phyloP scores from a whole-genome alignment of 2,113 vertebrate species.

The Regulus satrapa region DNA sequence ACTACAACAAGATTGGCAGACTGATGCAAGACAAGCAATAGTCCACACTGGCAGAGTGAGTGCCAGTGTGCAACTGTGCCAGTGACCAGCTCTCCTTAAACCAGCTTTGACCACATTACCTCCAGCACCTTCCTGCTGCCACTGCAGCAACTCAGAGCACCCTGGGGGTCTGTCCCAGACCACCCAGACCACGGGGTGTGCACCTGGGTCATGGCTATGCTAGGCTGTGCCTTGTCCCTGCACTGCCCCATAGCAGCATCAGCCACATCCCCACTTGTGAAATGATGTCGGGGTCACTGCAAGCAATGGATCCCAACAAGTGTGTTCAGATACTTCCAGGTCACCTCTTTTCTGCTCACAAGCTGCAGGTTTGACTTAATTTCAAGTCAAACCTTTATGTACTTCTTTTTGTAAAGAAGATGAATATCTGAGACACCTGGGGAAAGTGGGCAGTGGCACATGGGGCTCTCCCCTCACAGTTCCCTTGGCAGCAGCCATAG shows the following conservation, averaged over 20 bases:
- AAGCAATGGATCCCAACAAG: neutral
- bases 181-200: fast-evolving
- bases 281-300: neutral
- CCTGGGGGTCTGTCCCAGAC: neutral
- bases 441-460: neutral
- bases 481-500: neutral
- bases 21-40: neutral
- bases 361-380: neutral
- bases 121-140: neutral
- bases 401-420: neutral
- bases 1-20: neutral
- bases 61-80: neutral
- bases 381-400: neutral
- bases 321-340: neutral
- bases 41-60: neutral
- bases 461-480: neutral
- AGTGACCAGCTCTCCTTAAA: neutral
- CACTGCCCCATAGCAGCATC: neutral
- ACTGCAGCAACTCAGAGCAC: neutral
- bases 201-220: neutral
- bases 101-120: neutral
- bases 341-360: neutral
- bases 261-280: neutral
- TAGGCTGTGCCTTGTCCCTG: neutral
- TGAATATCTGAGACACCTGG: neutral